These are phyloP conservation scores for Drosophila mauritiana DNA, from an alignment of 1,140 invertebrate species.

Conservation along the genomic window DNA sequence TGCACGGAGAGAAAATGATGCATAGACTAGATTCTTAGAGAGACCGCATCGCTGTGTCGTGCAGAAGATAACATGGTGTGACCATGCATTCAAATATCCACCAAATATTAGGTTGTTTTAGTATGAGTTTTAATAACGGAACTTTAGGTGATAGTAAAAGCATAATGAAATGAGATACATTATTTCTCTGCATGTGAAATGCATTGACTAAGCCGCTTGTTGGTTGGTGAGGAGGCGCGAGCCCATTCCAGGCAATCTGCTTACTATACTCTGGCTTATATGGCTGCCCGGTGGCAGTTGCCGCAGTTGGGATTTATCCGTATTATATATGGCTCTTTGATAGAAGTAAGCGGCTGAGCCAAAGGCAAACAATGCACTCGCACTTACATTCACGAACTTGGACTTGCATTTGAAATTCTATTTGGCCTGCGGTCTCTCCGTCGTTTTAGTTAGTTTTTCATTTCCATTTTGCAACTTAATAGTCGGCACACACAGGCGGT, in stretches of 20 bases:
- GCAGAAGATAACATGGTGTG: not conserved
- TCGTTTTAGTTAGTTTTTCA: slow-evolving; percentile 46
- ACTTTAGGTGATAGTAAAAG: no score
- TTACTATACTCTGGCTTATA: slow-evolving; percentile 30
- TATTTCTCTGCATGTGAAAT: not conserved
- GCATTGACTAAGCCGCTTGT: slow-evolving; percentile 7
- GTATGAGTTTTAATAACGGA: not conserved
- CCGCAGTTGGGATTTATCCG: slow-evolving; percentile 43
- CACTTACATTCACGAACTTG: slow-evolving; percentile 27
- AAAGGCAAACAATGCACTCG: slow-evolving; percentile 44
- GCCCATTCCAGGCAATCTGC: slow-evolving; percentile 11
- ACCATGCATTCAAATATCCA: not conserved
- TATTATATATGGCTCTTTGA: slow-evolving; percentile 24
- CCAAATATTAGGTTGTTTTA: not conserved
- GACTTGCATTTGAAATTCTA: slow-evolving; percentile 51
- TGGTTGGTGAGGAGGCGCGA: slow-evolving; percentile 8
- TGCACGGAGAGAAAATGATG: slow-evolving; percentile 1
- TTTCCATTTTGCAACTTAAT: slow-evolving; percentile 55
- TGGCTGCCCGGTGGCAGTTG: slow-evolving; percentile 32
- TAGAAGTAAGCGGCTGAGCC: slow-evolving; percentile 12
- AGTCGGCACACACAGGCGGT: slow-evolving; percentile 43
- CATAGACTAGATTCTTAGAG: not conserved
- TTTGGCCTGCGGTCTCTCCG: slow-evolving; percentile 40
- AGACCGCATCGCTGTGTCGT: not conserved
- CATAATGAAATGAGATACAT: not conserved